Percentiles rank a stretch among this genome's conserved stretches.
phyloP scores from a whole-genome alignment of 1,140 invertebrate genomes.

The Meloidogyne floridensis region DNA sequence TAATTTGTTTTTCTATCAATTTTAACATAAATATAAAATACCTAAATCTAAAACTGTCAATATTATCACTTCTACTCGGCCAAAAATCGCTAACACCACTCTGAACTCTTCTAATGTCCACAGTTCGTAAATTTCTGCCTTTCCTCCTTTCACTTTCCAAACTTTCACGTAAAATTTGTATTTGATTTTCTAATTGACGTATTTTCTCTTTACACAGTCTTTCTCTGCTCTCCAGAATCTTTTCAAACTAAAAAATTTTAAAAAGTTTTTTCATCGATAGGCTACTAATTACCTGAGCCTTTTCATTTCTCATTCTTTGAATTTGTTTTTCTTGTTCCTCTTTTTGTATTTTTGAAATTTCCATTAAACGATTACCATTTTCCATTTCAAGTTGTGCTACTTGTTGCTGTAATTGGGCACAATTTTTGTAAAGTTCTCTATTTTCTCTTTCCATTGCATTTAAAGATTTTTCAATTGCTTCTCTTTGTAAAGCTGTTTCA shows the following conservation, averaged over 20 bases:
- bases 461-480: slow-evolving; percentile 65
- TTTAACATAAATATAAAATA: not conserved
- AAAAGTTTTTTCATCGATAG: not conserved
- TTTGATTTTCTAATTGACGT: slow-evolving; percentile 60
- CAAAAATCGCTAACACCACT: slow-evolving; percentile 37
- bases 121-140: slow-evolving; percentile 51
- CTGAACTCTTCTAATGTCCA: slow-evolving; percentile 54
- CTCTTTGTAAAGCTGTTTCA: slow-evolving; percentile 64
- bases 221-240: slow-evolving; percentile 63
- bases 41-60: slow-evolving; percentile 49
- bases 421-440: slow-evolving; percentile 65
- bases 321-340: slow-evolving; percentile 65
- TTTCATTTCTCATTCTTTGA: slow-evolving; percentile 55
- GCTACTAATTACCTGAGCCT: slow-evolving; percentile 53
- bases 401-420: slow-evolving; percentile 64
- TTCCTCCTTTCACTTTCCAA: slow-evolving; percentile 60
- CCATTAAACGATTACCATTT: slow-evolving; percentile 64
- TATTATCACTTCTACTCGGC: slow-evolving; percentile 46
- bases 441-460: slow-evolving; percentile 66
- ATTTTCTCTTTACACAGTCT: slow-evolving; percentile 56
- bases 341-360: slow-evolving; percentile 62
- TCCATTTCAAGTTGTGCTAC: slow-evolving; percentile 66
- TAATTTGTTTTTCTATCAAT: not conserved
- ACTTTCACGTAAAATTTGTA: slow-evolving; percentile 58
- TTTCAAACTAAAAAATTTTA: slow-evolving; percentile 45